phyloP scores from a whole-genome alignment of 2,113 vertebrate genomes.

The Saguinus midas region DNA sequence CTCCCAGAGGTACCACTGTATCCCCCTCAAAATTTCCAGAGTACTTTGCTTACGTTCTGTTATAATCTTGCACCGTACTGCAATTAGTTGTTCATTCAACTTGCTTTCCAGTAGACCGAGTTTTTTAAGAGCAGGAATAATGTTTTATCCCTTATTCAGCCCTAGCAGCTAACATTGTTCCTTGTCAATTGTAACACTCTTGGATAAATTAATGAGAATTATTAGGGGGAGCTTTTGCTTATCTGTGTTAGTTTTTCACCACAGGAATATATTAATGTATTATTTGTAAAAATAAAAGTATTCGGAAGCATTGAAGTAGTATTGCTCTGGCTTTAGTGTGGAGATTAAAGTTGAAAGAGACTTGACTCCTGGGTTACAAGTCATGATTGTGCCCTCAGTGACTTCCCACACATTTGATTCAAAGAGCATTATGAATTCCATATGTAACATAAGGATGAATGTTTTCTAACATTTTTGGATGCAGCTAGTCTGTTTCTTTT shows the following conservation, averaged over 20 bases:
- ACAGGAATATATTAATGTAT: neutral
- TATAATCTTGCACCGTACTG: neutral
- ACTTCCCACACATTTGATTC: neutral
- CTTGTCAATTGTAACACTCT: neutral
- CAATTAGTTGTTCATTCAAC: neutral
- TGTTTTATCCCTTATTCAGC: neutral
- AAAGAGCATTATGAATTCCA: neutral
- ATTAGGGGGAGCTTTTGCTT: neutral
- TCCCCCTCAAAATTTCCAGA: neutral
- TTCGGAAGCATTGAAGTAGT: neutral
- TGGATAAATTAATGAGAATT: neutral
- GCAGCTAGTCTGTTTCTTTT: neutral
- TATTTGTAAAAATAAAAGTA: neutral
- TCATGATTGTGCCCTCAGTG: neutral
- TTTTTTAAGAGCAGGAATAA: neutral
- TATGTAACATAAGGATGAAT: neutral
- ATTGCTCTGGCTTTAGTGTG: neutral
- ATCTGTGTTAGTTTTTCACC: neutral
- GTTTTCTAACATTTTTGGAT: neutral
- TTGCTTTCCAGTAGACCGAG: neutral
- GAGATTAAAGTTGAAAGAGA: neutral
- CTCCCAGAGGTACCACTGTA: no score
- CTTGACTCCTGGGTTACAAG: neutral
- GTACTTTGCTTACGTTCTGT: neutral
- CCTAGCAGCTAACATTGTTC: neutral